These are phyloP conservation scores for Procavia capensis DNA, from an alignment of 2,113 vertebrate species.

Conservation along the genomic window DNA sequence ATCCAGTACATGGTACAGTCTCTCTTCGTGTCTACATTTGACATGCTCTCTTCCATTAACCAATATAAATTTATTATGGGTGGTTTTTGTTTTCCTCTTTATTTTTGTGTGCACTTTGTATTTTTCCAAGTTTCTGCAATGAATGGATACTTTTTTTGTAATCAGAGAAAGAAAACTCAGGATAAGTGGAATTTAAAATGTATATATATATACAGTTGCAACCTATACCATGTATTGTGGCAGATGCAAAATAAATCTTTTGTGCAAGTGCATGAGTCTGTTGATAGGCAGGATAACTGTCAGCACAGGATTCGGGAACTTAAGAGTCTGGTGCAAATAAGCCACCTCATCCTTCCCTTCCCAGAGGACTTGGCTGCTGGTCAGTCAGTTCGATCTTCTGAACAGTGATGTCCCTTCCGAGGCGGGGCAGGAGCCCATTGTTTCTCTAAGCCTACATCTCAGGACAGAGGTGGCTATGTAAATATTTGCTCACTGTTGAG, in stretches of 20 bases:
- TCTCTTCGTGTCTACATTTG: neutral
- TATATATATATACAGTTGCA: neutral
- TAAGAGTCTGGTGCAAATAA: neutral
- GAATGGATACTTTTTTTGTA: neutral
- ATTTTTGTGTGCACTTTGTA: conserved; percentile 3
- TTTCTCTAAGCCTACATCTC: neutral
- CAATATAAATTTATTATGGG: neutral
- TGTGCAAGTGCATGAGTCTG: neutral
- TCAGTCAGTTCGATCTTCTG: neutral
- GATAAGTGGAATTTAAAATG: neutral
- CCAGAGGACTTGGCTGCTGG: neutral
- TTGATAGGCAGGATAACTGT: neutral
- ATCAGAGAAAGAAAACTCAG: neutral
- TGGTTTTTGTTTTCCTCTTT: neutral
- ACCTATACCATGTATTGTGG: neutral
- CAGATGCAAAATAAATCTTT: neutral
- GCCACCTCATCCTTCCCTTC: neutral
- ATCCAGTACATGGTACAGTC: neutral
- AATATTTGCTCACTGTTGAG: conserved; percentile 69
- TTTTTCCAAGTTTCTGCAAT: conserved; percentile 10
- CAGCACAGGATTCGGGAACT: neutral
- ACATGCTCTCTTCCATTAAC: neutral
- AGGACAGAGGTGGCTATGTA: conserved; percentile 53
- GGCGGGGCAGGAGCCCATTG: neutral
- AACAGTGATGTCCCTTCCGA: neutral